These are phyloP conservation scores for Struthidea cinerea DNA, from an alignment of 2,113 vertebrate species.

Conservation along the genomic window DNA sequence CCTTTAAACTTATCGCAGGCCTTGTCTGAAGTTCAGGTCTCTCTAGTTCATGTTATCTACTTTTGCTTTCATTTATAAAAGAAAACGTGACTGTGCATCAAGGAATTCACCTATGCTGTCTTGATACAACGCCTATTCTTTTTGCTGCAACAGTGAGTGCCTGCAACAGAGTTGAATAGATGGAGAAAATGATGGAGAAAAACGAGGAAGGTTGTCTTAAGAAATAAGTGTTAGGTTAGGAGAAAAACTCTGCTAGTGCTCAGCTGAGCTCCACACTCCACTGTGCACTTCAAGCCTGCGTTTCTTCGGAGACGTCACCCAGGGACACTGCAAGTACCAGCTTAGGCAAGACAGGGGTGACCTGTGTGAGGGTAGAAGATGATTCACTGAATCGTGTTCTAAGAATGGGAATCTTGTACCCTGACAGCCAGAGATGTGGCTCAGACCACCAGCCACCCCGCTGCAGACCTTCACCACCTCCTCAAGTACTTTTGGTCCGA, in stretches of 20 bases:
- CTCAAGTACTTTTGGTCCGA: neutral
- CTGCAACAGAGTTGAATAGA: neutral
- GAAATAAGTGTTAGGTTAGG: neutral
- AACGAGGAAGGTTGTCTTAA: neutral
- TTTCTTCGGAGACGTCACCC: neutral
- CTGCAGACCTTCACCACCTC: neutral
- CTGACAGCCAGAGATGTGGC: neutral
- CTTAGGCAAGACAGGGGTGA: neutral
- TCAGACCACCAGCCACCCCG: neutral
- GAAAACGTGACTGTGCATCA: neutral
- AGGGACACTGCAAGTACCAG: neutral
- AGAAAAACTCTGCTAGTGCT: neutral
- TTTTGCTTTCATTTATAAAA: neutral
- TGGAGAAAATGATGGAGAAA: neutral
- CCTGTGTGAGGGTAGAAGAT: neutral
- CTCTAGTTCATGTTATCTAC: neutral
- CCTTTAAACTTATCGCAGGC: neutral
- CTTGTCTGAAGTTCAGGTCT: neutral
- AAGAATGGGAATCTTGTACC: neutral
- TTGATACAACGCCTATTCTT: rapidly evolving
- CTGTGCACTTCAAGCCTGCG: neutral
- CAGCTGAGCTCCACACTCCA: neutral
- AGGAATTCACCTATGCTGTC: neutral
- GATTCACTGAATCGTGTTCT: neutral
- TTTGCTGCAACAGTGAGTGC: neutral